A percentile compares a stretch with the other conserved stretches of the same genome.
Evolutionary conservation across 1,140 invertebrate genomes (phyloP).

Genomic region (Periplaneta americana): DNA sequence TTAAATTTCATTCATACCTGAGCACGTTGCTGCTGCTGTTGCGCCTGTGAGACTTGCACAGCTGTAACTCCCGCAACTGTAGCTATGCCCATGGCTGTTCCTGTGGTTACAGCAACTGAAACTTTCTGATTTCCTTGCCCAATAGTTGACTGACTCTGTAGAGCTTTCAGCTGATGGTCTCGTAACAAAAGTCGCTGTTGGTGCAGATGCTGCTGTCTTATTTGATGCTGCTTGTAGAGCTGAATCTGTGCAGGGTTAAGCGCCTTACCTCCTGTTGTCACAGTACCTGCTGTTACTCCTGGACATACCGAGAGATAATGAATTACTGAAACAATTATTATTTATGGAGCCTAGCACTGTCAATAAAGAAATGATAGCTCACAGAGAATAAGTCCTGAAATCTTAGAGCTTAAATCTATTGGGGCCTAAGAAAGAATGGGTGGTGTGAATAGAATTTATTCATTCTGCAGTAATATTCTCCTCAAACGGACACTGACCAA

Average conservation of each 20-base stretch:
- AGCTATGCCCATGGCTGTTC: constrained; percentile 19
- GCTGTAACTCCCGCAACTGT: constrained; percentile 23
- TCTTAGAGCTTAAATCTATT: too few relatives aligned
- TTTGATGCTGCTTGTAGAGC: constrained; percentile 43
- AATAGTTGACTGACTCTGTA: constrained; percentile 26
- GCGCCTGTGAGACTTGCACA: constrained; percentile 23
- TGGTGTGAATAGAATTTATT: too few relatives aligned
- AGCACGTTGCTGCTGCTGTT: constrained; percentile 12
- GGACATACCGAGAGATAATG: too few relatives aligned
- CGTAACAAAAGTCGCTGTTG: constrained; percentile 17
- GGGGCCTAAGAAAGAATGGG: too few relatives aligned
- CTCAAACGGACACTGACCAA: too few relatives aligned
- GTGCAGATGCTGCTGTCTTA: constrained; percentile 30
- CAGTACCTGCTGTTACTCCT: background rate
- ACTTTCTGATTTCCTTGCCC: constrained; percentile 23
- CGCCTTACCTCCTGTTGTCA: background rate
- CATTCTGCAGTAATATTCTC: too few relatives aligned
- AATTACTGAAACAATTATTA: too few relatives aligned
- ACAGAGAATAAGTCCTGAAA: too few relatives aligned
- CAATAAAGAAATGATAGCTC: too few relatives aligned
- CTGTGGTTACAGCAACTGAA: constrained; percentile 23
- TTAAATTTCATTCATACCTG: too few relatives aligned
- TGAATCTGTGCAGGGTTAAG: constrained; percentile 48
- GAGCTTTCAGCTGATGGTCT: constrained; percentile 29
- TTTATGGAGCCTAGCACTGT: too few relatives aligned